Evolutionary conservation across 1,140 invertebrate species (phyloP).

Genomic region (Brachionus asplanchnoidis): DNA sequence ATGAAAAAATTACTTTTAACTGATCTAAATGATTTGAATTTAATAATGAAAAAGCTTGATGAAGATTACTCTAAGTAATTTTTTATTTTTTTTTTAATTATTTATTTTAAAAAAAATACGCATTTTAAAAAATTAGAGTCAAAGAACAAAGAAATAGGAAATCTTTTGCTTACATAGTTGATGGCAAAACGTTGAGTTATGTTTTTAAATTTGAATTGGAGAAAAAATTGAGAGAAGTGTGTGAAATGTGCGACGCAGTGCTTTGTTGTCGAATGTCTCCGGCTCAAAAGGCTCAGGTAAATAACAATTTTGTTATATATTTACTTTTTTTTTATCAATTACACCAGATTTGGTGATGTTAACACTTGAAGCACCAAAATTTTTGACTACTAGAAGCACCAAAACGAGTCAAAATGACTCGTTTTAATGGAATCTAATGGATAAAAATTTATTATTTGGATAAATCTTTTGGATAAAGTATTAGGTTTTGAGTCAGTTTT

Average conservation of each 20-base stretch:
- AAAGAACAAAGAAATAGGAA: not conserved
- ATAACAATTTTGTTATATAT: no score
- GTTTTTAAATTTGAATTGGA: conserved; percentile 83
- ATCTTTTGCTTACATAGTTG: conserved; percentile 34
- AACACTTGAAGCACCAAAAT: no score
- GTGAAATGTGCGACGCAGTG: conserved; percentile 63
- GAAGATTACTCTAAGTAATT: conserved; percentile 50
- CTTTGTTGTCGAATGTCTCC: conserved; percentile 57
- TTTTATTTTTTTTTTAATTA: conserved; percentile 48
- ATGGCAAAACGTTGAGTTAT: conserved; percentile 73
- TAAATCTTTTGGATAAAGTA: no score
- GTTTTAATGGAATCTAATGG: no score
- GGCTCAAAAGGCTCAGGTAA: conserved; percentile 55
- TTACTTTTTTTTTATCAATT: no score
- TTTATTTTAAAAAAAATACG: not conserved
- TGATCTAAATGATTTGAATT: not conserved
- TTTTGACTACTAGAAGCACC: no score
- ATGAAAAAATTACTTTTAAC: conserved; percentile 16
- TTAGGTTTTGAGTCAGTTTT: no score
- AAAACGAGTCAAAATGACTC: no score
- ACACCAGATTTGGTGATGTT: no score
- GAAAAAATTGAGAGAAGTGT: conserved; percentile 85
- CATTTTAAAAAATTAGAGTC: not conserved
- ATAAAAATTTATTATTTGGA: no score
- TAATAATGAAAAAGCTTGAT: not conserved